These are phyloP conservation scores for Astyanax mexicanus DNA, from an alignment of 2,797 vertebrate genomes.

Conservation along the genomic window DNA sequence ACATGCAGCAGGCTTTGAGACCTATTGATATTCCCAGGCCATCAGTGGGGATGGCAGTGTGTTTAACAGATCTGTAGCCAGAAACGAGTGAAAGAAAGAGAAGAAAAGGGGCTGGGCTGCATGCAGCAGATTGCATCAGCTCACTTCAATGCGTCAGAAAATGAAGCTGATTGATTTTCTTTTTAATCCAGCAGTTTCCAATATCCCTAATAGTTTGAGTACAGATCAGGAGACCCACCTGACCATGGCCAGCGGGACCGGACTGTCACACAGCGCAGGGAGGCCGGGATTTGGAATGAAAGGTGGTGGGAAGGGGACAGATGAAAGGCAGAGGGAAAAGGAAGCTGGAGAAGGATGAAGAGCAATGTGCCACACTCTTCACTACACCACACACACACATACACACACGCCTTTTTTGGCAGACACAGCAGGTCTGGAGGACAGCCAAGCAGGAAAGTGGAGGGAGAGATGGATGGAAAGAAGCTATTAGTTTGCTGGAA, in stretches of 20 bases:
- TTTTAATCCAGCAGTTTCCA: constrained; percentile 59
- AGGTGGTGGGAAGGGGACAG: constrained; percentile 34
- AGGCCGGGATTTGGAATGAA: constrained; percentile 31
- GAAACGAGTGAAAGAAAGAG: constrained; percentile 29
- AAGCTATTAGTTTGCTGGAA: constrained; percentile 53
- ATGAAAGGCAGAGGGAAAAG: constrained; percentile 23
- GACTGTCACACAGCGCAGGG: constrained; percentile 11
- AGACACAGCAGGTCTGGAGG: constrained; percentile 41
- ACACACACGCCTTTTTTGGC: constrained; percentile 41
- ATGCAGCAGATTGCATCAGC: constrained; percentile 80
- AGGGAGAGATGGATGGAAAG: constrained; percentile 37
- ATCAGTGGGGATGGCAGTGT: constrained; percentile 18
- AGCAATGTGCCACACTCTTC: constrained; percentile 28
- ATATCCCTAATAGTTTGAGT: constrained; percentile 41
- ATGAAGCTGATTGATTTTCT: constrained; percentile 84
- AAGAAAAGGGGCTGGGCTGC: constrained; percentile 60
- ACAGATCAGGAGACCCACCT: constrained; percentile 36
- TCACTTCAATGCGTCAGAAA: constrained; percentile 80
- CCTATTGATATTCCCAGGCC: constrained; percentile 32
- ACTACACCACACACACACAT: constrained; percentile 19
- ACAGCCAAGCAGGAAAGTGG: constrained; percentile 48
- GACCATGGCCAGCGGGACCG: constrained; percentile 1
- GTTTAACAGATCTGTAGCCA: constrained; percentile 52
- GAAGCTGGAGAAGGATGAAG: constrained; percentile 50
- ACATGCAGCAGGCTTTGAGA: background rate